Percentiles rank a stretch among this genome's conserved stretches.
Evolutionary conservation across 2,113 vertebrate species (phyloP).

Genomic region (Phylloscopus trochilus): DNA sequence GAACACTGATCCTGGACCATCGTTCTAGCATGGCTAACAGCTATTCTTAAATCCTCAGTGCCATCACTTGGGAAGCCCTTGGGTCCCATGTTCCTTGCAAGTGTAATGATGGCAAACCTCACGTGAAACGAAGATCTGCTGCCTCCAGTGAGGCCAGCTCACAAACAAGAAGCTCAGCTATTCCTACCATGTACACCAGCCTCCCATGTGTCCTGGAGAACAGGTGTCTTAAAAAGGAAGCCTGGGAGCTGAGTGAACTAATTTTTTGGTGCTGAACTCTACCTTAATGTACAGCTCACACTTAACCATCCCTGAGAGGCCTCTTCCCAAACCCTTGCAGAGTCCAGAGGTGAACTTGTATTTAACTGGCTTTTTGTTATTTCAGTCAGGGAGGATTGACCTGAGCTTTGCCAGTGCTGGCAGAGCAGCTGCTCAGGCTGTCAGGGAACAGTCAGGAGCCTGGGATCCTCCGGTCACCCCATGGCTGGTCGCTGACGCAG

Average conservation of each 20-base stretch:
- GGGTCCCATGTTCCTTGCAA: background rate
- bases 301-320: background rate
- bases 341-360: background rate
- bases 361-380: background rate
- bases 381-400: background rate
- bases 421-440: background rate
- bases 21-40: background rate
- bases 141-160: background rate
- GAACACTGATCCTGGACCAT: background rate
- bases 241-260: background rate
- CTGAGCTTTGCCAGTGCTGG: background rate
- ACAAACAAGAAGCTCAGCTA: background rate
- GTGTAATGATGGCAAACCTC: background rate
- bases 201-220: background rate
- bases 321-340: background rate
- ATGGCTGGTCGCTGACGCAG: fast-evolving
- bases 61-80: background rate
- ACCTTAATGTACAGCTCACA: background rate
- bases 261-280: background rate
- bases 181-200: background rate
- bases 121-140: background rate
- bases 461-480: background rate
- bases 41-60: background rate
- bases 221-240: fast-evolving
- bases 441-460: background rate